Percentiles rank a stretch among this genome's conserved stretches.
phyloP scores from a whole-genome alignment of 2,797 vertebrate genomes.

The Passerculus sandwichensis region DNA sequence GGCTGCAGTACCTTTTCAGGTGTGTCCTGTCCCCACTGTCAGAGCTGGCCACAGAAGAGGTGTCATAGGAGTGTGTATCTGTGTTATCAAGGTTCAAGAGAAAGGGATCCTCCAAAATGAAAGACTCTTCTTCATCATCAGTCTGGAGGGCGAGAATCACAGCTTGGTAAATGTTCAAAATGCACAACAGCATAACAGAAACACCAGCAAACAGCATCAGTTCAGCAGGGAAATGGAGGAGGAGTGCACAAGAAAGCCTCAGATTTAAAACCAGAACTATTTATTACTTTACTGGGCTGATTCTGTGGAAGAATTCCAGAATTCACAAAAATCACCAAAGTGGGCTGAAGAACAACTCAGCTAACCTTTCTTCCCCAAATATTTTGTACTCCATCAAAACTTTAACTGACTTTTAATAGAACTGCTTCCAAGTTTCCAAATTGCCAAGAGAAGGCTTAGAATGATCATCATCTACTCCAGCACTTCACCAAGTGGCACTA shows the following conservation, averaged over 20 bases:
- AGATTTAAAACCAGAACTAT: background rate
- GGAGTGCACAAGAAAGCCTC: background rate
- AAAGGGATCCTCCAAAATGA: slow-evolving; percentile 91
- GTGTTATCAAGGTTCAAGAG: slow-evolving; percentile 89
- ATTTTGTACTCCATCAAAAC: background rate
- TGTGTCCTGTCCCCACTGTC: slow-evolving; percentile 95
- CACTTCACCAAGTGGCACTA: background rate
- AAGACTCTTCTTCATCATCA: slow-evolving; percentile 95
- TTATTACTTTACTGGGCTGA: background rate
- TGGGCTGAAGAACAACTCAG: background rate
- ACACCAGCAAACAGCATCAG: background rate
- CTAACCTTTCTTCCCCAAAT: background rate
- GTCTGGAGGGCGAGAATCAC: slow-evolving; percentile 76
- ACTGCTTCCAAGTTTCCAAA: background rate
- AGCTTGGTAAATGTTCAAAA: background rate
- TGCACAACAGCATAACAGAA: background rate
- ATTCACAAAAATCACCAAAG: background rate
- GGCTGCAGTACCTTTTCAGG: slow-evolving; percentile 83
- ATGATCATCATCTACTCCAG: background rate
- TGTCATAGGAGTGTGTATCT: slow-evolving; percentile 93
- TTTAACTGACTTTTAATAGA: background rate
- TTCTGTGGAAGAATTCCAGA: background rate
- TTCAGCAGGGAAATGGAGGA: background rate
- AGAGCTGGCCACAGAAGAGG: slow-evolving; percentile 95
- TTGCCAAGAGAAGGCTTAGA: background rate